Conservation (phyloP, 2,113 vertebrate genomes). For the Cnemophilus loriae region DNA sequence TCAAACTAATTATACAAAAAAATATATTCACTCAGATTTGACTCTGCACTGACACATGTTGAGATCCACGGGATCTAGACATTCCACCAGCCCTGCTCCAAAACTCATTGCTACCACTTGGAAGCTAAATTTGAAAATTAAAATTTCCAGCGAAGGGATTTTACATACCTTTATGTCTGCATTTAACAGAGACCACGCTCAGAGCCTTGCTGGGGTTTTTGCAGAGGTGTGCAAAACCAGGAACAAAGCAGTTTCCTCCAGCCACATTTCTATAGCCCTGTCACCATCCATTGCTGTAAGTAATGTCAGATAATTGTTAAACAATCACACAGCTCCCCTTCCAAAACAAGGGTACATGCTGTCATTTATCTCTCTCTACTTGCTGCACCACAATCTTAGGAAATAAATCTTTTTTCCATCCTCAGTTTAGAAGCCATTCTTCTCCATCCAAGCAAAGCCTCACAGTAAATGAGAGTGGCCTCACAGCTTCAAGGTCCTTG, state of each 20-base stretch:
- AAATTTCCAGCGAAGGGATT: background rate
- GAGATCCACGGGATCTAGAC: background rate
- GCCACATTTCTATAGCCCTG: background rate
- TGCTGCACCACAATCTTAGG: background rate
- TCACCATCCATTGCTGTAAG: background rate
- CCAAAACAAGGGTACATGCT: background rate
- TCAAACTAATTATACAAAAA: background rate
- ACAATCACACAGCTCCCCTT: background rate
- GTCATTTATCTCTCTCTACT: background rate
- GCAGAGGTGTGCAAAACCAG: background rate
- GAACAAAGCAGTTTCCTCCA: background rate
- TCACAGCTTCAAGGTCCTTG: slow-evolving; percentile 16
- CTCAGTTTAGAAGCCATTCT: slow-evolving; percentile 10
- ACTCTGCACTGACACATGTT: background rate
- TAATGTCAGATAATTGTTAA: background rate
- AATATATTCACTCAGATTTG: background rate
- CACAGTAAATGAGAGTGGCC: background rate
- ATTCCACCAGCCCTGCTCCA: background rate
- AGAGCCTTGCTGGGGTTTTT: background rate
- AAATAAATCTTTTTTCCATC: slow-evolving; percentile 11
- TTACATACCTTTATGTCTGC: background rate
- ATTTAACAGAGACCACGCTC: background rate
- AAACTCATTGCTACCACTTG: background rate
- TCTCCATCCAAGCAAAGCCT: background rate
- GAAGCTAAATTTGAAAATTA: background rate